A percentile compares a stretch with the other conserved stretches of the same genome.
Evolutionary conservation across 2,888 invertebrate genomes (phyloP).

Genomic region (Clepsis dumicolana): DNA sequence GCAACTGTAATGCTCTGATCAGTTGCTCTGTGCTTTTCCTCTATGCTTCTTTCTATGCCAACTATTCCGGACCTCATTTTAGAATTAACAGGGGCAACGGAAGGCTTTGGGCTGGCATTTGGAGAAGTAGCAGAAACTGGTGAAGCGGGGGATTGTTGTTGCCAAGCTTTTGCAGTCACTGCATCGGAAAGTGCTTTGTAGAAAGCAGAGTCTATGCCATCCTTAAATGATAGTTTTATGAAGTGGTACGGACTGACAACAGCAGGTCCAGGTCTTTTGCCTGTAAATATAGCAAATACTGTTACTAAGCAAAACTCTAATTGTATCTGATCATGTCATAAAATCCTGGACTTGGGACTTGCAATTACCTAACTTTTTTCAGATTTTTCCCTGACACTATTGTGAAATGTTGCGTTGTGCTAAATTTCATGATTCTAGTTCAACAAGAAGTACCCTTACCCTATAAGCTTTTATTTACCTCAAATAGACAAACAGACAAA

Average conservation of each 20-base stretch:
- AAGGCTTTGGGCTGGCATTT: constrained; percentile 58
- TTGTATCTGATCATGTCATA: too few relatives aligned
- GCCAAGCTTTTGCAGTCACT: constrained; percentile 88
- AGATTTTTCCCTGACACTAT: too few relatives aligned
- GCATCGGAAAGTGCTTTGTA: constrained; percentile 87
- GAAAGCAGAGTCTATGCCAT: constrained; percentile 90
- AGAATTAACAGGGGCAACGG: constrained; percentile 77
- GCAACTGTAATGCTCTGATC: constrained; percentile 97
- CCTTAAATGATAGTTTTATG: constrained; percentile 94
- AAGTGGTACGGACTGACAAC: constrained; percentile 89
- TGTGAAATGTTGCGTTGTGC: too few relatives aligned
- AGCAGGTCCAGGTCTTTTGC: constrained; percentile 91
- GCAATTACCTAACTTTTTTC: too few relatives aligned
- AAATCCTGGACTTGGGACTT: too few relatives aligned
- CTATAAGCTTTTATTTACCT: too few relatives aligned
- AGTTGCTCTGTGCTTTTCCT: constrained; percentile 95
- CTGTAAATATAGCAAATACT: constrained; percentile 58
- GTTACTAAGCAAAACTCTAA: not conserved
- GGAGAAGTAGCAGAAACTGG: constrained; percentile 54
- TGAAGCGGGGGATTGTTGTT: constrained; percentile 67
- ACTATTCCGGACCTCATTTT: constrained; percentile 95
- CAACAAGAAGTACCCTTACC: too few relatives aligned
- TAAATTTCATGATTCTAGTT: too few relatives aligned
- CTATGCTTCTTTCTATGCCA: constrained; percentile 97
- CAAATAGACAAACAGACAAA: too few relatives aligned